phyloP scores from a whole-genome alignment of 2,888 invertebrate species.

The Phyllotreta striolata region DNA sequence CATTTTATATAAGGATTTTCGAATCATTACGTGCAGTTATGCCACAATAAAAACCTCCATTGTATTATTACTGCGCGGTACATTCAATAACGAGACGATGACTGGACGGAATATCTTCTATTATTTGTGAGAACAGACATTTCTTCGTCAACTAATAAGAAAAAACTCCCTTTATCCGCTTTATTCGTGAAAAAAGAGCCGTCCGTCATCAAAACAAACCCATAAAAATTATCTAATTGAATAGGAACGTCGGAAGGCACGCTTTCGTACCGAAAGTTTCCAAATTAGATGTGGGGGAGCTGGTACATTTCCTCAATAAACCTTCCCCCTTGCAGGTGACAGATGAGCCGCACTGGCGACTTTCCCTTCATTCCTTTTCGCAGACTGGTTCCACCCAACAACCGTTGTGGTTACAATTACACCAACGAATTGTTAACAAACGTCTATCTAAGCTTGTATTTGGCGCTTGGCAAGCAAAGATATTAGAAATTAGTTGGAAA shows the following conservation, averaged over 20 bases:
- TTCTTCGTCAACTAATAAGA: no score
- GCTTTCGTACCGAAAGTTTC: constrained; percentile 9
- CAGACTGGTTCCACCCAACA: constrained; percentile 17
- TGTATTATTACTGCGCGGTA: no score
- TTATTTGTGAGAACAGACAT: no score
- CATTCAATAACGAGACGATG: no score
- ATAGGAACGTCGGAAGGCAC: constrained; percentile 1
- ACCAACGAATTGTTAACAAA: background rate
- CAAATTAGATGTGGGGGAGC: constrained; percentile 14
- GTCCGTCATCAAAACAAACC: constrained; percentile 1
- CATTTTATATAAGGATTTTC: no score
- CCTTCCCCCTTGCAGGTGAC: constrained; percentile 25
- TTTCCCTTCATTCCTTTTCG: constrained; percentile 24
- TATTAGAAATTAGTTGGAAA: no score
- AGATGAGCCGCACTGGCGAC: constrained; percentile 24
- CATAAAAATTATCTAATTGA: constrained; percentile 16
- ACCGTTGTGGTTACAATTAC: constrained; percentile 6
- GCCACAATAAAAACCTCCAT: no score
- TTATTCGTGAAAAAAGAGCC: background rate
- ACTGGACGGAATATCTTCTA: no score
- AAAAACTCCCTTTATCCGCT: no score
- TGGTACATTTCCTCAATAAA: constrained; percentile 31
- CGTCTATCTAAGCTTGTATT: background rate
- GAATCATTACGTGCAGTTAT: no score
- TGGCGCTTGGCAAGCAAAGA: no score